phyloP scores from a whole-genome alignment of 2,797 vertebrate species.

The Mallotus villosus region DNA sequence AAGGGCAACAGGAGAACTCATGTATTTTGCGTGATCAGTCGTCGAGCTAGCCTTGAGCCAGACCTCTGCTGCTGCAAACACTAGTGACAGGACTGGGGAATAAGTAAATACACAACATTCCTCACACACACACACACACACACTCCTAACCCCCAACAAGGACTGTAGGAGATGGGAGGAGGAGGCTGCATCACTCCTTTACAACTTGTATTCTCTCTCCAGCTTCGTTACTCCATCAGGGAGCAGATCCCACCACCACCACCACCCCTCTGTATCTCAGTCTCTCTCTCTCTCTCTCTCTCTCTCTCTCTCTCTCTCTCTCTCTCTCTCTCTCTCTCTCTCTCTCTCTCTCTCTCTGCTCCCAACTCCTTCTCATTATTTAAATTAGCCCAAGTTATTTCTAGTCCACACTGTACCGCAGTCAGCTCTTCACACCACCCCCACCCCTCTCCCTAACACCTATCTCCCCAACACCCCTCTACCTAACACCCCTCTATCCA shows the following conservation, averaged over 20 bases:
- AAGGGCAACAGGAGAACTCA: conserved; percentile 40
- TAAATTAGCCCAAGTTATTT: neutral
- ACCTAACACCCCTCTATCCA: conserved; percentile 48
- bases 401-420: neutral
- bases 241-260: conserved; percentile 19
- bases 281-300: conserved; percentile 56
- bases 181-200: conserved; percentile 29
- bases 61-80: conserved; percentile 77
- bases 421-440: conserved; percentile 6
- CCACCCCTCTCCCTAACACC: conserved; percentile 22
- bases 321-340: conserved; percentile 20
- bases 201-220: conserved; percentile 25
- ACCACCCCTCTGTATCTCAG: conserved; percentile 10
- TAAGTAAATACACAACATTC: conserved; percentile 73
- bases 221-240: conserved; percentile 49
- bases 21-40: conserved; percentile 54
- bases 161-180: conserved; percentile 49
- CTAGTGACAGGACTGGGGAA: conserved; percentile 68
- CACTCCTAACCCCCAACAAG: conserved; percentile 46
- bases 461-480: neutral
- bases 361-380: neutral
- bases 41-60: conserved; percentile 63
- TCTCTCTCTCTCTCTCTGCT: conserved; percentile 10
- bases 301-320: conserved; percentile 29
- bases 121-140: conserved; percentile 39